Evolutionary conservation across 2,113 vertebrate species (phyloP).

Genomic region (Oncorhynchus masou): DNA sequence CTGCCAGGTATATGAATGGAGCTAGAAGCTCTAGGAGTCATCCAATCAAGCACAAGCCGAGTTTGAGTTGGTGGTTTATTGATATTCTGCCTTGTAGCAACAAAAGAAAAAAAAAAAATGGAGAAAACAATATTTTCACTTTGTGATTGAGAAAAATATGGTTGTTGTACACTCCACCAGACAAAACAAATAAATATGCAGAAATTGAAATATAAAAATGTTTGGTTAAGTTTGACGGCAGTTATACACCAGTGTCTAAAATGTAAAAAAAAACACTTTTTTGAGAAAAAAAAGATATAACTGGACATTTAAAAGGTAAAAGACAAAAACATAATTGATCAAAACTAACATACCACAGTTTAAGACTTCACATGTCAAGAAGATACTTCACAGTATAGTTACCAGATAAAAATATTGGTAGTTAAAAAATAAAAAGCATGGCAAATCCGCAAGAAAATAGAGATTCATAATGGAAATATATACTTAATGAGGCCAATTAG

Average conservation of each 20-base stretch:
- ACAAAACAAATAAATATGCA: constrained; percentile 51
- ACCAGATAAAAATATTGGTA: neutral
- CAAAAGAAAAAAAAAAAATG: constrained; percentile 32
- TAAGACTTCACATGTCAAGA: neutral
- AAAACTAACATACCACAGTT: neutral
- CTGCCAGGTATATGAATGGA: neutral
- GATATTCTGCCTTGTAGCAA: constrained; percentile 26
- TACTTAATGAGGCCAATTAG: neutral
- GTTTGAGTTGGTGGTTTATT: constrained; percentile 49
- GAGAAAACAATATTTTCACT: neutral
- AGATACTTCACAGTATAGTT: neutral
- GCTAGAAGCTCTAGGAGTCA: neutral
- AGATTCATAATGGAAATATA: neutral
- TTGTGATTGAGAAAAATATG: neutral
- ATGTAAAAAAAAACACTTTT: neutral
- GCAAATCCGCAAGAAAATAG: neutral
- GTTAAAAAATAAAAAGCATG: neutral
- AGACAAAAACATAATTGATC: no score
- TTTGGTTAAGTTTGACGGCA: neutral
- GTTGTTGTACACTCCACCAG: neutral
- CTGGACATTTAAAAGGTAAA: neutral
- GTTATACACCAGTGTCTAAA: constrained; percentile 1
- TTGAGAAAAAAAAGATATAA: neutral
- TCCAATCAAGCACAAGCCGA: neutral
- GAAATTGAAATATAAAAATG: constrained; percentile 1